phyloP scores from a whole-genome alignment of 2,888 invertebrate genomes.

The Cheilosia vulpina region DNA sequence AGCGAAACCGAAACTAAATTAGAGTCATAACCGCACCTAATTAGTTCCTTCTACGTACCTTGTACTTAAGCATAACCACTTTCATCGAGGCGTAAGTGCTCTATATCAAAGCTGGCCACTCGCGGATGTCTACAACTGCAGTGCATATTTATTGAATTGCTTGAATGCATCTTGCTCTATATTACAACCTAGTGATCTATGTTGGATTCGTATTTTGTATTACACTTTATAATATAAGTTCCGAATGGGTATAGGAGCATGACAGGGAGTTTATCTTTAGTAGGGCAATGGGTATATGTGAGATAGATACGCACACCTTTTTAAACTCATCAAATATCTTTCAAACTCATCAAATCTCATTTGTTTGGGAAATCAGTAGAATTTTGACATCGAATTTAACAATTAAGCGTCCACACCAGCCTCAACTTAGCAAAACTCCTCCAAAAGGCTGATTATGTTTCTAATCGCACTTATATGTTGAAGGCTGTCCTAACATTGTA shows the following conservation, averaged over 20 bases:
- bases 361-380: no score
- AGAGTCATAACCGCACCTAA: conserved; percentile 38
- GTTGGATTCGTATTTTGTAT: neutral
- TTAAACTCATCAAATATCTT: no score
- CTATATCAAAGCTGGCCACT: conserved; percentile 1
- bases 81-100: conserved; percentile 29
- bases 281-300: conserved; percentile 24
- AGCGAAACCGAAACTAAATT: conserved; percentile 30
- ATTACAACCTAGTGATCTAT: conserved; percentile 3
- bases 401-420: no score
- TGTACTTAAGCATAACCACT: conserved; percentile 36
- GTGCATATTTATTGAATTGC: conserved; percentile 37
- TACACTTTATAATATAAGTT: conserved; percentile 20
- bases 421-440: no score
- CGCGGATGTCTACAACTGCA: neutral
- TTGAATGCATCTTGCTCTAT: conserved; percentile 27
- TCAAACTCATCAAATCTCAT: no score
- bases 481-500: no score
- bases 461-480: no score
- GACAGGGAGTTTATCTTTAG: conserved; percentile 32
- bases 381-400: no score
- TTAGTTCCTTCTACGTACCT: conserved; percentile 48
- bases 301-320: no score
- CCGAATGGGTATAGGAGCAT: conserved; percentile 21
- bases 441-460: no score